Evolutionary conservation across 2,797 vertebrate genomes (phyloP), one percentile per base, ranked within the genome.

Genomic region (Gorsachius magnificus): DNA sequence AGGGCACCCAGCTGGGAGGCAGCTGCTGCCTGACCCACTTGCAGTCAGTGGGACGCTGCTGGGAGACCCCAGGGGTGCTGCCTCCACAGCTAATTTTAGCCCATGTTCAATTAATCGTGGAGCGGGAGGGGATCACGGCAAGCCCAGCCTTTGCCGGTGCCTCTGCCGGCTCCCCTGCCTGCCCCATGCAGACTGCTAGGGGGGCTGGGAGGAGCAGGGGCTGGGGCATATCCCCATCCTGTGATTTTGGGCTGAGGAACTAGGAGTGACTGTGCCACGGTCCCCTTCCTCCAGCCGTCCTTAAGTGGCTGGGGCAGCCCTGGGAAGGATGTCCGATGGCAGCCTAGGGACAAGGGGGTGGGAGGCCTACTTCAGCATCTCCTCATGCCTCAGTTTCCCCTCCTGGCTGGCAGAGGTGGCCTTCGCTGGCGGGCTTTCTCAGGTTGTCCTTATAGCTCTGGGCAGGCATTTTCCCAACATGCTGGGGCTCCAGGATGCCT

Each of bases 41-140:
- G 88, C 88, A 82, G 68, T 66, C 43, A 50, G 85, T 41, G 80
- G 63, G 93, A 93, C 75, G 87, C 82, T 66, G 76, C 82, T 80
- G 84, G 88, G 92, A 89, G 91, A 96, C 90, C 91, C 83, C 77
- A 66, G 80, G 41, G 36, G 77, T 91, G 86, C 92, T 87, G 90
- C 75, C 68, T 93, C 77, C 4, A 0, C 29, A n/a, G 89, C 85
- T 96, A 93, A 95, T 95, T 97, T 95, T 95, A 94, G 81, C 48
- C 60, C 1, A 3, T 38, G 24, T 80, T 96, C 89, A 80, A 92
- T 94, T 95, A 95, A 87, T 85, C 78, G 77, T 75, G 92, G 78
- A 68, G 50, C 2, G 0, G 64, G 83, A 95, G 53, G 70, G 36
- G 48, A 91, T 31, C 1, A 0, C 3, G 1, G 63, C 17, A 29